Evolutionary conservation across 2,888 invertebrate genomes (phyloP).

Genomic region (Acleris holmiana): DNA sequence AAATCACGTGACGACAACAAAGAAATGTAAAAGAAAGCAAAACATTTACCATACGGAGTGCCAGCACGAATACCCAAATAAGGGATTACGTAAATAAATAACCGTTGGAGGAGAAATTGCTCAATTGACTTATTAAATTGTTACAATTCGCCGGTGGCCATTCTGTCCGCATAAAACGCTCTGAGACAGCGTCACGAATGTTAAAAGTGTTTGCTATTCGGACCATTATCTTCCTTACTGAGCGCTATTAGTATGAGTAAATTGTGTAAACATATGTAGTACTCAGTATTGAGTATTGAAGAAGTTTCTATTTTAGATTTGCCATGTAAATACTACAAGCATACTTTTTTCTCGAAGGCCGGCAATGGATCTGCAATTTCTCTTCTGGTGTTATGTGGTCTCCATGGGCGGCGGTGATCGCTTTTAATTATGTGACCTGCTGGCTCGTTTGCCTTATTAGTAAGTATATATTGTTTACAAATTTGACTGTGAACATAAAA

Average conservation of each 20-base stretch:
- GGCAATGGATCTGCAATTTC: too few species aligned
- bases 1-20: background rate
- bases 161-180: slow-evolving; percentile 13
- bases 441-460: too few species aligned
- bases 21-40: slow-evolving; percentile 15
- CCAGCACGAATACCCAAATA: slow-evolving; percentile 13
- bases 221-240: background rate
- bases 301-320: too few species aligned
- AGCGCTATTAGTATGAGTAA: background rate
- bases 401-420: too few species aligned
- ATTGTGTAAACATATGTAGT: background rate
- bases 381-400: too few species aligned
- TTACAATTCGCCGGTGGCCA: slow-evolving; percentile 24
- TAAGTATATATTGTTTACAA: too few species aligned
- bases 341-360: too few species aligned
- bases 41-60: slow-evolving; percentile 8
- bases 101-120: slow-evolving; percentile 24
- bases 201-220: slow-evolving; percentile 1
- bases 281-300: too few species aligned
- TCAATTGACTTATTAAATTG: slow-evolving; percentile 32
- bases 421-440: too few species aligned
- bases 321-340: too few species aligned
- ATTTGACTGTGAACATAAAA: too few species aligned
- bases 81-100: slow-evolving; percentile 21
- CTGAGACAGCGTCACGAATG: background rate